A percentile compares a stretch with the other conserved stretches of the same genome.
Evolutionary conservation across 2,113 vertebrate genomes (phyloP).

Genomic region (Antennarius striatus): DNA sequence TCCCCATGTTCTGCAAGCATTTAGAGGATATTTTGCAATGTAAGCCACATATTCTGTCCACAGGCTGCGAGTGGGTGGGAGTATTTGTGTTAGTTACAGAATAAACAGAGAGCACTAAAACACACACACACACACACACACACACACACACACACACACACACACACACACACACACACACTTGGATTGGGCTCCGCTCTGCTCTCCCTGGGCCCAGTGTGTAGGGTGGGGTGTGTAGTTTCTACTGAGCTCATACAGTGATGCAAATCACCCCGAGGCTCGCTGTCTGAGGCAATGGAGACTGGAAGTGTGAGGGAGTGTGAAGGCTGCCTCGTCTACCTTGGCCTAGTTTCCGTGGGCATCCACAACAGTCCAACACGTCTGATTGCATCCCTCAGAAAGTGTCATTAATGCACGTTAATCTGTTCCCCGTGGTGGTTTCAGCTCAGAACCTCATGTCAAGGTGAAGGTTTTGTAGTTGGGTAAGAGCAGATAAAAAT

Average conservation of each 20-base stretch:
- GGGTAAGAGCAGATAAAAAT: conserved; percentile 6
- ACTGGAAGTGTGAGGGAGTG: conserved; percentile 14
- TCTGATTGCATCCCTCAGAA: conserved; percentile 4
- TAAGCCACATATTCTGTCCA: conserved; percentile 49
- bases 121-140: conserved; percentile 41
- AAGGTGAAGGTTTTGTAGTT: conserved; percentile 26
- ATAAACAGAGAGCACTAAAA: conserved; percentile 58
- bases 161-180: conserved; percentile 41
- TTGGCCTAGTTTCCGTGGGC: conserved; percentile 35
- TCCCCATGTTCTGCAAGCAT: conserved; percentile 37
- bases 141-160: conserved; percentile 43
- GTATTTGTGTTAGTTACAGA: conserved; percentile 74
- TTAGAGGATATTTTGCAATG: conserved; percentile 49
- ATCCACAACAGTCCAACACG: conserved; percentile 9
- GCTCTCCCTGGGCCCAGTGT: conserved; percentile 33
- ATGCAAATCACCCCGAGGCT: conserved; percentile 63
- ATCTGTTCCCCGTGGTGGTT: conserved; percentile 30
- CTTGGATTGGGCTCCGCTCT: conserved; percentile 28
- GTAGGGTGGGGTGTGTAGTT: conserved; percentile 51
- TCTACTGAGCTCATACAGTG: conserved; percentile 58
- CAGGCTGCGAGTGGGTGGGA: conserved; percentile 58
- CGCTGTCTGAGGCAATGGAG: conserved; percentile 36
- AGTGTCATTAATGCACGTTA: conserved; percentile 4
- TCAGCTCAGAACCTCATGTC: conserved; percentile 44
- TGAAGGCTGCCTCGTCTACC: conserved; percentile 4